A percentile compares a stretch with the other conserved stretches of the same genome.
Conservation (phyloP, 2,888 invertebrate species). For the Gasteruption jaculator region DNA sequence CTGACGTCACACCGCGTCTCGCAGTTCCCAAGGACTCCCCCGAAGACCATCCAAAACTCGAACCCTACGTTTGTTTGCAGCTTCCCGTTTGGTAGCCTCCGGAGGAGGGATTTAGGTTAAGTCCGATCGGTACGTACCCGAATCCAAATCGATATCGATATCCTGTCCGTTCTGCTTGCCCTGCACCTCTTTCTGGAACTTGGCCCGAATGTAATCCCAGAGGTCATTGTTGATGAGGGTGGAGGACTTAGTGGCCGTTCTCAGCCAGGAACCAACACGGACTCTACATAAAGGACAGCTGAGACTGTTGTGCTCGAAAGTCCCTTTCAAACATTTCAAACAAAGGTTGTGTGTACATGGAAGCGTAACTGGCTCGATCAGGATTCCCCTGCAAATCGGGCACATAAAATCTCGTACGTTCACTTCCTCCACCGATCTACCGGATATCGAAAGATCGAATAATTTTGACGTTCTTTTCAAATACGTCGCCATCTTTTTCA, state of each 20-base stretch:
- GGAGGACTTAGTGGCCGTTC: constrained; percentile 68
- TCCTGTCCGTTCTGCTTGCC: constrained; percentile 62
- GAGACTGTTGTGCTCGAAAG: constrained; percentile 72
- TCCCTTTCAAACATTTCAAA: constrained; percentile 69
- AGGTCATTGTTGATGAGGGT: constrained; percentile 63
- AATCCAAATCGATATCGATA: constrained; percentile 52
- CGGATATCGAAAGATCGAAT: constrained; percentile 40
- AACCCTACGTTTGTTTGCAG: too few species aligned
- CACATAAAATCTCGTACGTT: constrained; percentile 64
- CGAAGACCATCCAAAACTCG: too few species aligned
- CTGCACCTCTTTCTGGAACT: constrained; percentile 64
- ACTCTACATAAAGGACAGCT: constrained; percentile 78
- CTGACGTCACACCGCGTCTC: too few species aligned
- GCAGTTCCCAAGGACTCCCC: too few species aligned
- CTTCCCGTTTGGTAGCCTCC: too few species aligned
- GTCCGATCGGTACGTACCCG: constrained; percentile 54
- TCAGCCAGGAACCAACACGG: constrained; percentile 76
- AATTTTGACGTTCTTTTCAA: constrained; percentile 49
- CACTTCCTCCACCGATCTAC: constrained; percentile 48
- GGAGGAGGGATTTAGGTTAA: too few species aligned
- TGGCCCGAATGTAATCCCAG: constrained; percentile 66
- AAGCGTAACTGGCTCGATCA: constrained; percentile 78
- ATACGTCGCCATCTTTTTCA: constrained; percentile 51
- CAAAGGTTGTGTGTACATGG: constrained; percentile 81
- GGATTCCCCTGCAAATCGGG: constrained; percentile 76